Evolutionary conservation across 2,797 vertebrate genomes (phyloP), one percentile per base, ranked within the genome.

Genomic region (Mormyrus proboscirostris): DNA sequence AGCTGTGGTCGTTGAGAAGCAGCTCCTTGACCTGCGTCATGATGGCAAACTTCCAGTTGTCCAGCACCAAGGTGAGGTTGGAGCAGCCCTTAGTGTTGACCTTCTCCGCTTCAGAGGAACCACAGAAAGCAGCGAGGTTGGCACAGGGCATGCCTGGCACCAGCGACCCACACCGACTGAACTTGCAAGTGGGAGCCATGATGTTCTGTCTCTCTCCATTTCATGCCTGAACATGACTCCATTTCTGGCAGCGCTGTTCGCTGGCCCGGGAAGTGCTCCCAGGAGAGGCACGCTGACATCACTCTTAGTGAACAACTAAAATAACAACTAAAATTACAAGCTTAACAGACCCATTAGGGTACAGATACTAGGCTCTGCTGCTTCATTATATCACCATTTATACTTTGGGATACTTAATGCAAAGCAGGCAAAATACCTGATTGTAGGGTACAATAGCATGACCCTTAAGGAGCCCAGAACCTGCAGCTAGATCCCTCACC

Each of bases 41-140:
- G 92, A 98, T 98, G 93, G 97, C 97, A 29, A 96, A 98, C 88
- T 96, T 97, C 97, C 97, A 98, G 94, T 97, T 98, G 93, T 97
- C 97, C 90, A 98, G 90, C 0, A 98, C 96, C 92, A 96, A 87
- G 2, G 97, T 97, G 88, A 98, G 96, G 94, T 98, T 98, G 55
- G 96, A 92, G 19, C 97, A 98, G 57, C 93, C 95, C 90, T 92
- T 95, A 14, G 50, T 88, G 79, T 92, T 94, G 0, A 90, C 89
- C 65, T 92, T 92, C 87, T 93, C 93, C 25, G 93, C 96, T 97
- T 90, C 53, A 59, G 89, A 55, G 47, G 49, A 2, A 25, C 2
- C 84, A 29, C n/a, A 86, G 33, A 55, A 57, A 7, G 47, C n/a
- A 84, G 47, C 2, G 4, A 51, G 44, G 10, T 50, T 51, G 82